phyloP scores from a whole-genome alignment of 2,113 vertebrate species.

The Dicentrarchus labrax region DNA sequence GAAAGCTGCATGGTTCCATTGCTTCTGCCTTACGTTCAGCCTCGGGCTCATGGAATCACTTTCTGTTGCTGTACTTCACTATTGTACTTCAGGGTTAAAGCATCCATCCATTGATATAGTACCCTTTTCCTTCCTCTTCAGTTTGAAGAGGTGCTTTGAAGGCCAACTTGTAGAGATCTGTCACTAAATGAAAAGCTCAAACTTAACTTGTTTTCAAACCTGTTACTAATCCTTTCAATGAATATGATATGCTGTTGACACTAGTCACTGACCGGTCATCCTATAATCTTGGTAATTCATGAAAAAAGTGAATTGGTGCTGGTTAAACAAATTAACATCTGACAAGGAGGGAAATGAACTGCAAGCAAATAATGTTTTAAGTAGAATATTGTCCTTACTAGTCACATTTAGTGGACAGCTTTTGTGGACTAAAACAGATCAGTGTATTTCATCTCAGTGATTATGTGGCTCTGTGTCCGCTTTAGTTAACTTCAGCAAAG shows the following conservation, averaged over 20 bases:
- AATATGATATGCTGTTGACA: not conserved
- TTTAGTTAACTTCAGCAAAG: not conserved
- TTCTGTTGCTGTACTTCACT: conserved; percentile 26
- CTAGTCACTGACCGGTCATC: not conserved
- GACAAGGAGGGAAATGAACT: not conserved
- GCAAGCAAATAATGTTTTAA: not conserved
- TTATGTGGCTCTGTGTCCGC: not conserved
- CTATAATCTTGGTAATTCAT: not conserved
- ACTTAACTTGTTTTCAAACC: not conserved
- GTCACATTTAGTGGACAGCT: not conserved
- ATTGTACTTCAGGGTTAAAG: conserved; percentile 29
- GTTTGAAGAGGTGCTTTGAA: conserved; percentile 35
- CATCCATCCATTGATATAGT: conserved; percentile 17
- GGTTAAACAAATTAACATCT: not conserved
- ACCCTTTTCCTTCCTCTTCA: conserved; percentile 6
- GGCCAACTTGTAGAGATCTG: not conserved
- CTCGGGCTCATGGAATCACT: conserved; percentile 25
- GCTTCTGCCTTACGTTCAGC: conserved; percentile 33
- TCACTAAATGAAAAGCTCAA: not conserved
- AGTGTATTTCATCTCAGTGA: not conserved
- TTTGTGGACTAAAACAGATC: not conserved
- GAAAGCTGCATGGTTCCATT: conserved; percentile 39
- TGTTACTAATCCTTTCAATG: not conserved
- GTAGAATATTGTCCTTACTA: not conserved
- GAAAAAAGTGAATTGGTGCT: not conserved